A percentile compares a stretch with the other conserved stretches of the same genome.
phyloP scores from a whole-genome alignment of 2,888 invertebrate species.

The Eupithecia exiguata region DNA sequence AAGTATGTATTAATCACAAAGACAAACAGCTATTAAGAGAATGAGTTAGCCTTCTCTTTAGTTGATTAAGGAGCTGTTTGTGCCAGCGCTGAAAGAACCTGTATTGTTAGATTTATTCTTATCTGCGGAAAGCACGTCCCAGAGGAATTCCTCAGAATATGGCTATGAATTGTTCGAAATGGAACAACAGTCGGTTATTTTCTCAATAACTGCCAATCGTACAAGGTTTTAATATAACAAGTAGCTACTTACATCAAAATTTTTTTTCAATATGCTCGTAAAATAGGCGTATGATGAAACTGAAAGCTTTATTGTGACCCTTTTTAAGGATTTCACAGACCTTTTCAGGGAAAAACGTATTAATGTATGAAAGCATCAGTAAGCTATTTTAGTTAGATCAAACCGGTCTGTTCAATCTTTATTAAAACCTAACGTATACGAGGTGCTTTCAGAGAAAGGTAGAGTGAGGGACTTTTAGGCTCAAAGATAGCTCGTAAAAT shows the following conservation, averaged over 20 bases:
- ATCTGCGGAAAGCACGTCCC: slow-evolving; percentile 29
- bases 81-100: slow-evolving; percentile 24
- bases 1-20: not conserved
- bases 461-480: not conserved
- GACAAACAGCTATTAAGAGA: slow-evolving; percentile 8
- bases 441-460: slow-evolving; percentile 16
- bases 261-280: slow-evolving; percentile 32
- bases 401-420: slow-evolving; percentile 12
- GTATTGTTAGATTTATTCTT: slow-evolving; percentile 34
- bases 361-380: slow-evolving; percentile 21
- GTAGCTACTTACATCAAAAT: slow-evolving; percentile 10
- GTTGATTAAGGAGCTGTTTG: slow-evolving; percentile 15
- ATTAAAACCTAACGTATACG: slow-evolving; percentile 20
- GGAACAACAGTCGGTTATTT: slow-evolving; percentile 29
- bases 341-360: slow-evolving; percentile 21
- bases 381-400: slow-evolving; percentile 18
- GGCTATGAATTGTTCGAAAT: slow-evolving; percentile 26
- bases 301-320: slow-evolving; percentile 36
- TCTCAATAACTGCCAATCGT: slow-evolving; percentile 14
- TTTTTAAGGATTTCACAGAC: slow-evolving; percentile 26
- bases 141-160: slow-evolving; percentile 30
- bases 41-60: slow-evolving; percentile 8
- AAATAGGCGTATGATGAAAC: slow-evolving; percentile 29
- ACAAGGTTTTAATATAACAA: slow-evolving; percentile 20
- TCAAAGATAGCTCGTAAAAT: slow-evolving; percentile 15